phyloP scores from a whole-genome alignment of 2,797 vertebrate genomes.

The Rhadinocentrus ornatus region DNA sequence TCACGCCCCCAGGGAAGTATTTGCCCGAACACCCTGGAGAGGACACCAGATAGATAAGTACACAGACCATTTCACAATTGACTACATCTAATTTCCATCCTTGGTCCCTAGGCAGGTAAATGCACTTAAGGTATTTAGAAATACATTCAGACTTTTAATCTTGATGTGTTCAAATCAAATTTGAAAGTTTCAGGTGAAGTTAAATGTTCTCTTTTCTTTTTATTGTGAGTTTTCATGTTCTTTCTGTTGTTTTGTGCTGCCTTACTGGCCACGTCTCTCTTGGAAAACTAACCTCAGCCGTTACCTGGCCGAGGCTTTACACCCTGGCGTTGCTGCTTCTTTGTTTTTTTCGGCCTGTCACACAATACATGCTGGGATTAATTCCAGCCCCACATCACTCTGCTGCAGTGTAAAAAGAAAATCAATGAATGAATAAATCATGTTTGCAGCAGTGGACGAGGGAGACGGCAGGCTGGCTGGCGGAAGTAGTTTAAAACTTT shows the following conservation, averaged over 20 bases:
- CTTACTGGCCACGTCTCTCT: too few species aligned
- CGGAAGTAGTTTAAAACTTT: constrained; percentile 23
- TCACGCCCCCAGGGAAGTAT: too few species aligned
- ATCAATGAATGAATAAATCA: constrained; percentile 47
- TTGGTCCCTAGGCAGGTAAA: too few species aligned
- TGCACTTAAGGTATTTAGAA: too few species aligned
- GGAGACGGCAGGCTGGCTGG: constrained; percentile 14
- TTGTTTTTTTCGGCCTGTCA: constrained; percentile 13
- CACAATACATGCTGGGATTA: constrained; percentile 25
- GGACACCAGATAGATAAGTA: too few species aligned
- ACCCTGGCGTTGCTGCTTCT: not conserved
- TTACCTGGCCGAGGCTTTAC: not conserved
- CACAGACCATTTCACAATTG: too few species aligned
- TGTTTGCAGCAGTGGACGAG: not conserved
- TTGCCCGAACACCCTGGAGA: too few species aligned
- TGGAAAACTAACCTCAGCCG: not conserved
- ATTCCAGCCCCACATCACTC: not conserved
- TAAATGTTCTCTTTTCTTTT: too few species aligned
- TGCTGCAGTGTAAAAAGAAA: constrained; percentile 17
- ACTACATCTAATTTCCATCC: too few species aligned
- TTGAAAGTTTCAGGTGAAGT: not conserved
- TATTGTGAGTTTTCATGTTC: too few species aligned
- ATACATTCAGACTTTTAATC: not conserved
- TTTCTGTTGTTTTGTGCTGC: too few species aligned
- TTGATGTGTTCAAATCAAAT: not conserved